Conservation (phyloP, 2,888 invertebrate genomes). For the Nephrotoma guestfalica region DNA sequence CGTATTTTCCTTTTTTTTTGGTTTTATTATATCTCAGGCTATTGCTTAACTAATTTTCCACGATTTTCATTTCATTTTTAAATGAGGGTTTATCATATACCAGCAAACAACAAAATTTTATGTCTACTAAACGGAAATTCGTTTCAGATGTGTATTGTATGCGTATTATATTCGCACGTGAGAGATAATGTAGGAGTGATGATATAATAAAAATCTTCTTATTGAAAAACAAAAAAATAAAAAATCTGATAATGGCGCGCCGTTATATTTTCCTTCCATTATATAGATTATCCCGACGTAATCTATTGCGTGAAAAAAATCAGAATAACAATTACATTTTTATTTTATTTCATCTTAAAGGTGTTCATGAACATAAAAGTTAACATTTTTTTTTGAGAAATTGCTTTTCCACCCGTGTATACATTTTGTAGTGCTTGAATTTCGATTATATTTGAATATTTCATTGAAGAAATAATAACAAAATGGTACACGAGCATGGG, state of each 20-base stretch:
- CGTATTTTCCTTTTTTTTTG: neutral
- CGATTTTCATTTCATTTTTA: neutral
- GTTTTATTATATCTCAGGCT: neutral
- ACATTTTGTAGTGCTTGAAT: neutral
- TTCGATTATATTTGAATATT: neutral
- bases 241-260: neutral
- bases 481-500: no score
- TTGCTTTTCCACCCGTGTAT: neutral
- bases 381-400: neutral
- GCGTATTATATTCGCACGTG: neutral
- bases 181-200: neutral
- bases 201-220: neutral
- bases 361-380: neutral
- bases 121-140: neutral
- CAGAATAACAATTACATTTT: neutral
- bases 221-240: neutral
- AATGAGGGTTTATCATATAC: neutral
- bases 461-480: neutral
- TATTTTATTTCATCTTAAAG: neutral
- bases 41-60: neutral
- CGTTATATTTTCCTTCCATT: neutral
- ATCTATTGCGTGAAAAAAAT: neutral
- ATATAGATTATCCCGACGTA: neutral
- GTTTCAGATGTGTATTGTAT: neutral
- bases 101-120: neutral